Evolutionary conservation across 2,113 vertebrate genomes (phyloP).

Genomic region (Oryzias celebensis): DNA sequence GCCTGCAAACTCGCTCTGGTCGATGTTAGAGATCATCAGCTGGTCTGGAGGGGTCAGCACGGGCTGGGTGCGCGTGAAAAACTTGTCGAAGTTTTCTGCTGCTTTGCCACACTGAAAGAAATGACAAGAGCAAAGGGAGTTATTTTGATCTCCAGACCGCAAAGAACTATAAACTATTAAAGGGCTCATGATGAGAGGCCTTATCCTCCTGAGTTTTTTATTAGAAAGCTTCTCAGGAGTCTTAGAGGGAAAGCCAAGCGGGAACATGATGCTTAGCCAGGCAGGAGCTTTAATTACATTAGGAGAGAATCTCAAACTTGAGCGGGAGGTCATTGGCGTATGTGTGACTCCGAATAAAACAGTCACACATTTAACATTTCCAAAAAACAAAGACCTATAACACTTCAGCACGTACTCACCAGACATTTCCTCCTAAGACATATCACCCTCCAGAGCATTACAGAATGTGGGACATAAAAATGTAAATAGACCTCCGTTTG

Average conservation of each 20-base stretch:
- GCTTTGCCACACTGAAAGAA: conserved; percentile 90
- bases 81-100: conserved; percentile 98
- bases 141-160: conserved; percentile 1
- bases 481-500: conserved; percentile 29
- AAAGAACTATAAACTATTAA: background rate
- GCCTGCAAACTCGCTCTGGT: conserved; percentile 96
- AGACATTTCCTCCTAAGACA: conserved; percentile 19
- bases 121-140: conserved; percentile 3
- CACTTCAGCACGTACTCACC: conserved; percentile 2
- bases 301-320: conserved; percentile 36
- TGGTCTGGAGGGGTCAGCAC: conserved; percentile 95
- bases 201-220: conserved; percentile 21
- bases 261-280: conserved; percentile 24
- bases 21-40: conserved; percentile 97
- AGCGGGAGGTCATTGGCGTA: conserved; percentile 35
- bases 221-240: conserved; percentile 27
- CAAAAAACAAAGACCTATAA: too few relatives aligned
- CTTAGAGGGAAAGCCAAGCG: conserved; percentile 32
- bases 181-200: conserved; percentile 6
- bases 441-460: conserved; percentile 25
- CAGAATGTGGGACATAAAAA: conserved; percentile 22
- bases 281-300: conserved; percentile 52
- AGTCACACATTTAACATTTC: background rate
- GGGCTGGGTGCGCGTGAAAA: conserved; percentile 94
- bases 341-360: conserved; percentile 4